Evolutionary conservation across 2,113 vertebrate genomes (phyloP).

Genomic region (Noctilio leporinus): DNA sequence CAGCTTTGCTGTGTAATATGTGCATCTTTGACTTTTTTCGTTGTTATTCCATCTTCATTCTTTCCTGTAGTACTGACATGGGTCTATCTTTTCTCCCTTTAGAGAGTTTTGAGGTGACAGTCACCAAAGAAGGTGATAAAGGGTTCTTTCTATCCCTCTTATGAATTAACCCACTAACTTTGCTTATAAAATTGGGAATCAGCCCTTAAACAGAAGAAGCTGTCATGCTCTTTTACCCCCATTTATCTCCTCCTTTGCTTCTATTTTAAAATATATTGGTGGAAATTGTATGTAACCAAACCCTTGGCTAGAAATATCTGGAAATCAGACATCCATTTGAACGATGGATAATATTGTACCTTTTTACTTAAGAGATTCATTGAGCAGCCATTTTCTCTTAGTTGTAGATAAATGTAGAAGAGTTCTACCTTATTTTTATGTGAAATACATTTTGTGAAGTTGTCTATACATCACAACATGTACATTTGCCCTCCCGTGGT

Average conservation of each 20-base stretch:
- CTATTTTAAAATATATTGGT: slow-evolving; percentile 83
- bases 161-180: slow-evolving; percentile 98
- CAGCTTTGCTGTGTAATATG: slow-evolving; percentile 73
- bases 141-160: slow-evolving; percentile 93
- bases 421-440: background rate
- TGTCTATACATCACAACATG: background rate
- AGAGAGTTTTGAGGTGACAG: slow-evolving; percentile 99
- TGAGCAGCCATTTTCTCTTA: background rate
- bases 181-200: slow-evolving; percentile 90
- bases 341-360: slow-evolving; percentile 23
- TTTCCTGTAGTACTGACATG: slow-evolving; percentile 91
- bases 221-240: slow-evolving; percentile 85
- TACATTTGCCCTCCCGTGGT: background rate
- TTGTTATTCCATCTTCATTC: slow-evolving; percentile 73
- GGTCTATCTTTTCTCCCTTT: slow-evolving; percentile 98
- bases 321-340: slow-evolving; percentile 98
- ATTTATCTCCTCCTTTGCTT: slow-evolving; percentile 81
- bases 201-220: slow-evolving; percentile 90
- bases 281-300: slow-evolving; percentile 84
- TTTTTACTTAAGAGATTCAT: background rate
- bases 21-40: slow-evolving; percentile 77
- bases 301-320: slow-evolving; percentile 95
- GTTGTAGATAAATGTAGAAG: background rate
- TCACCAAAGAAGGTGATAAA: slow-evolving; percentile 99
- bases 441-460: slow-evolving; percentile 22